Evolutionary conservation across 2,797 vertebrate species (phyloP).

Genomic region (Simalia tracyae): DNA sequence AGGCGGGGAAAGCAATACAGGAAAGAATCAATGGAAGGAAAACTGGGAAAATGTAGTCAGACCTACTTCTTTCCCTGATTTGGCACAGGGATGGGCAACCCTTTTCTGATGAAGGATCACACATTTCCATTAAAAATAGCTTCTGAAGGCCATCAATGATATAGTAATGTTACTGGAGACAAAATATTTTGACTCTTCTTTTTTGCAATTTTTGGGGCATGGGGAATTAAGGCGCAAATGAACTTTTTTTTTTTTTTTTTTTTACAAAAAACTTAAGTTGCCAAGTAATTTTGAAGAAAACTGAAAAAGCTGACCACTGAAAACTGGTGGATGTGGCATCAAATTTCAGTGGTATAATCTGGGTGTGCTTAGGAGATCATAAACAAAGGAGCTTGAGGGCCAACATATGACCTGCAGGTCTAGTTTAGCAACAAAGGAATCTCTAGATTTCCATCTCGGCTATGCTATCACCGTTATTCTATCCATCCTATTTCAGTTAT

Average conservation of each 20-base stretch:
- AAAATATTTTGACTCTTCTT: neutral
- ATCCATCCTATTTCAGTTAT: conserved; percentile 49
- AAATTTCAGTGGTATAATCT: neutral
- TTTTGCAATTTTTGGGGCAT: neutral
- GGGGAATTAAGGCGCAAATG: neutral
- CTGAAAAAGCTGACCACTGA: neutral
- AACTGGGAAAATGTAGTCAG: neutral
- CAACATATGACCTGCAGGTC: neutral
- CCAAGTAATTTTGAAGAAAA: neutral
- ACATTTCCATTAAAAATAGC: neutral
- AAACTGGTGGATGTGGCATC: neutral
- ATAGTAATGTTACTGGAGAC: neutral
- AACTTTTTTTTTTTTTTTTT: neutral
- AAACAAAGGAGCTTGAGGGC: neutral
- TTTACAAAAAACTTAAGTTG: neutral
- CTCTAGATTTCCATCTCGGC: neutral
- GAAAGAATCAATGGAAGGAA: neutral
- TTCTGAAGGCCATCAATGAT: neutral
- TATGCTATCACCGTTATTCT: neutral
- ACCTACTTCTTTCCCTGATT: no score
- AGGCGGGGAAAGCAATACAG: neutral
- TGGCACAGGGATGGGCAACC: neutral
- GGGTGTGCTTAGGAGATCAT: neutral
- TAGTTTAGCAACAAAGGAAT: neutral
- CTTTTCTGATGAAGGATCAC: neutral